A percentile compares a stretch with the other conserved stretches of the same genome.
Conservation (phyloP, 2,113 vertebrate genomes). For the Melierax canorus region DNA sequence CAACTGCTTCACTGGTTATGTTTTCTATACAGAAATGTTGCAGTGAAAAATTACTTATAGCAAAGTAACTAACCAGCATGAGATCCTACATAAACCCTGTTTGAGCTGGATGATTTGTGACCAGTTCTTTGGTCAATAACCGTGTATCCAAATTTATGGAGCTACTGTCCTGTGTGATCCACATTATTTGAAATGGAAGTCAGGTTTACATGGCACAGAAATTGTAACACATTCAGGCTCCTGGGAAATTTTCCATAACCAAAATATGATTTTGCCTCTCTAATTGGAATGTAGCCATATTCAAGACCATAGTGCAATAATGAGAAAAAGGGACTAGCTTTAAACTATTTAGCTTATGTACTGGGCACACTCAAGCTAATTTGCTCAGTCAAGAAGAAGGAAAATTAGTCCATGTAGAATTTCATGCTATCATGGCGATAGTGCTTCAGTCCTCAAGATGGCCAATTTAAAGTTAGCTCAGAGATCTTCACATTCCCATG, state of each 20-base stretch:
- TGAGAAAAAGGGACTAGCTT: background rate
- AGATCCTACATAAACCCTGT: constrained; percentile 20
- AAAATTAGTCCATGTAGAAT: background rate
- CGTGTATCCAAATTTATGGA: background rate
- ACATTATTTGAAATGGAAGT: background rate
- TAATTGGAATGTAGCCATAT: background rate
- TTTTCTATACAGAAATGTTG: background rate
- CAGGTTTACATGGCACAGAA: background rate
- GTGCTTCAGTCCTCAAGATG: background rate
- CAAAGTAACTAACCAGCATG: background rate
- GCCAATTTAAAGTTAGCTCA: background rate
- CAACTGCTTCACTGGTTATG: background rate
- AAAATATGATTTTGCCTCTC: background rate
- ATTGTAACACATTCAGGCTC: background rate
- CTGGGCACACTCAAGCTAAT: background rate
- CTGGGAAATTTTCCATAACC: background rate
- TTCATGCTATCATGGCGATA: background rate
- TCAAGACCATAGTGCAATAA: background rate
- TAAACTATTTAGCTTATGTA: background rate
- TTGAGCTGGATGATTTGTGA: background rate
- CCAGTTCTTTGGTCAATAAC: background rate
- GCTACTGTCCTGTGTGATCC: background rate
- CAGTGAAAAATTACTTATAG: background rate
- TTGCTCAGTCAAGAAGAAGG: background rate
- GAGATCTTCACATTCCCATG: background rate